phyloP scores from a whole-genome alignment of 2,888 invertebrate genomes.

The Callosobruchus maculatus region DNA sequence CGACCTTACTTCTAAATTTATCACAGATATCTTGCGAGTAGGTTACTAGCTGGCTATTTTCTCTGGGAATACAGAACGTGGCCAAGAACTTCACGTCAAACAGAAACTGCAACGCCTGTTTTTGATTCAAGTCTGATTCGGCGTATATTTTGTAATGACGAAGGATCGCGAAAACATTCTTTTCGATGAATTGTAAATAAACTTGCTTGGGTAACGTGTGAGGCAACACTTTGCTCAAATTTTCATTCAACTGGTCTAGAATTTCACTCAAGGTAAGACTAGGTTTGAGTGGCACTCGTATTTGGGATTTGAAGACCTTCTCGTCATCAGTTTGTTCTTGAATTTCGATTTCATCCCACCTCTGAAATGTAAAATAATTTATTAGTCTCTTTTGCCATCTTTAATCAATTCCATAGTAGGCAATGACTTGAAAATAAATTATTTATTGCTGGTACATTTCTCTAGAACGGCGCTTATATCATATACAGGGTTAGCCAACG shows the following conservation, averaged over 20 bases:
- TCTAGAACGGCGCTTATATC: no score
- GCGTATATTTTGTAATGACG: conserved; percentile 48
- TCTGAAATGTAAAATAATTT: conserved; percentile 46
- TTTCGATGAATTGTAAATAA: conserved; percentile 54
- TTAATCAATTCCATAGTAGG: no score
- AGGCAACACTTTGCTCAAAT: conserved; percentile 66
- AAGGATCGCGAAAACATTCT: conserved; percentile 51
- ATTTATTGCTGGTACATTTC: background rate
- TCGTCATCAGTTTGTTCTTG: conserved; percentile 90
- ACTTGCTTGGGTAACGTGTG: conserved; percentile 70
- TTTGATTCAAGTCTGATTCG: conserved; percentile 55
- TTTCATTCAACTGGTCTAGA: conserved; percentile 62
- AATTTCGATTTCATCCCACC: conserved; percentile 78
- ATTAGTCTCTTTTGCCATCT: no score
- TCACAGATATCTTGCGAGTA: conserved; percentile 66
- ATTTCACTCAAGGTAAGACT: conserved; percentile 70
- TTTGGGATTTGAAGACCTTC: conserved; percentile 73
- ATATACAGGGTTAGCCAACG: no score
- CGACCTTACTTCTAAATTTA: conserved; percentile 70
- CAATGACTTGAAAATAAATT: background rate
- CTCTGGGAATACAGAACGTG: conserved; percentile 66
- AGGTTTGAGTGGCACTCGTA: conserved; percentile 81
- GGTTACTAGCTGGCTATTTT: conserved; percentile 62
- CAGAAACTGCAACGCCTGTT: conserved; percentile 74
- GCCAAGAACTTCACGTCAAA: conserved; percentile 82